Evolutionary conservation across 2,888 invertebrate species (phyloP).

Genomic region (Drosophila algonquin): DNA sequence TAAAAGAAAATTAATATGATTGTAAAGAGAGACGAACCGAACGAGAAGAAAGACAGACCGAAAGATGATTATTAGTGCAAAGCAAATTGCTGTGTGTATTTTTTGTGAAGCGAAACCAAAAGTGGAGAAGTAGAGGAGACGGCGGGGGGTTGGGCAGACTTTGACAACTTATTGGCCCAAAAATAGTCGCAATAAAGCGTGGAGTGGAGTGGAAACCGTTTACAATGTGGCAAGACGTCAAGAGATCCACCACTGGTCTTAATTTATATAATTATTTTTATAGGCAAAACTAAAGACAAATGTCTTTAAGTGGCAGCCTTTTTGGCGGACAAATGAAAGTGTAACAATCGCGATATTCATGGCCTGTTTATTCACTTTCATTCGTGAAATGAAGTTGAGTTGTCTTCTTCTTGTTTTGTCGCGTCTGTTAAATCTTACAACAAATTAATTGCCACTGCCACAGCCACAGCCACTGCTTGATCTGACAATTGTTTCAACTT

Average conservation of each 20-base stretch:
- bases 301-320: not conserved
- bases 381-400: conserved; percentile 31
- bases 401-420: conserved; percentile 2
- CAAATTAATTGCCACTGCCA: conserved; percentile 61
- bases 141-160: not conserved
- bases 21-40: conserved; percentile 35
- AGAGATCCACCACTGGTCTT: not conserved
- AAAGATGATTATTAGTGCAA: conserved; percentile 48
- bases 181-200: not conserved
- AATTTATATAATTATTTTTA: not conserved
- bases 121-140: not conserved
- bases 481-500: conserved; percentile 68
- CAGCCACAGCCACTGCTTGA: conserved; percentile 5
- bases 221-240: not conserved
- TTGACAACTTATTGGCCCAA: not conserved
- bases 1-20: conserved; percentile 27
- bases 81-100: conserved; percentile 34
- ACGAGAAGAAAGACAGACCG: conserved; percentile 35
- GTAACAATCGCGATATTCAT: conserved; percentile 6
- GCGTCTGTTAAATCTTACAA: conserved; percentile 46
- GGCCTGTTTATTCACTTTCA: conserved; percentile 8
- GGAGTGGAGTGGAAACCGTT: not conserved
- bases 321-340: conserved; percentile 30
- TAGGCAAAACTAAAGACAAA: not conserved
- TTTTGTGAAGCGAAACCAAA: conserved; percentile 5